Conservation (phyloP, 2,797 vertebrate genomes). For the Silurus aristotelis region DNA sequence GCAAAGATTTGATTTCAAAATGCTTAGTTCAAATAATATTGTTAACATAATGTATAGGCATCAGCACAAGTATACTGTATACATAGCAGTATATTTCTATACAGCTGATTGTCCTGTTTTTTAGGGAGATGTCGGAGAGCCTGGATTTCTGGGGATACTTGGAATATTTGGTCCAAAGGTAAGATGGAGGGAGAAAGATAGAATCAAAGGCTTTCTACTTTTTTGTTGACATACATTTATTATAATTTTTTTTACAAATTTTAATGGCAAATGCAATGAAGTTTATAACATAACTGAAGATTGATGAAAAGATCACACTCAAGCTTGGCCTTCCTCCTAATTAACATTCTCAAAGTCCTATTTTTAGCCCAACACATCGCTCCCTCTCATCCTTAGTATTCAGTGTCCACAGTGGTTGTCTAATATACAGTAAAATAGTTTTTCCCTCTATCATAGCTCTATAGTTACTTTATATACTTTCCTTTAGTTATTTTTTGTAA, state of each 20-base stretch:
- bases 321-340: too few species aligned
- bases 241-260: neutral
- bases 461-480: neutral
- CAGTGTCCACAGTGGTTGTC: neutral
- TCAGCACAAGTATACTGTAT: neutral
- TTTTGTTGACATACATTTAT: neutral
- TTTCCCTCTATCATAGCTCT: neutral
- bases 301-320: neutral
- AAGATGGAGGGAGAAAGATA: conserved; percentile 49
- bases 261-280: neutral
- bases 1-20: neutral
- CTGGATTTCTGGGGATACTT: conserved; percentile 89
- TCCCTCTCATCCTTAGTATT: neutral
- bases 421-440: neutral
- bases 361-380: neutral
- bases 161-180: conserved; percentile 95
- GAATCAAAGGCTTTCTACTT: neutral
- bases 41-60: neutral
- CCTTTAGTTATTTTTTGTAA: too few species aligned
- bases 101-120: neutral
- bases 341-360: neutral
- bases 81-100: too few species aligned
- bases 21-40: neutral
- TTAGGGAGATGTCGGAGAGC: conserved; percentile 88
- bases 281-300: neutral